phyloP scores from a whole-genome alignment of 2,888 invertebrate species.

The Tachina fera region DNA sequence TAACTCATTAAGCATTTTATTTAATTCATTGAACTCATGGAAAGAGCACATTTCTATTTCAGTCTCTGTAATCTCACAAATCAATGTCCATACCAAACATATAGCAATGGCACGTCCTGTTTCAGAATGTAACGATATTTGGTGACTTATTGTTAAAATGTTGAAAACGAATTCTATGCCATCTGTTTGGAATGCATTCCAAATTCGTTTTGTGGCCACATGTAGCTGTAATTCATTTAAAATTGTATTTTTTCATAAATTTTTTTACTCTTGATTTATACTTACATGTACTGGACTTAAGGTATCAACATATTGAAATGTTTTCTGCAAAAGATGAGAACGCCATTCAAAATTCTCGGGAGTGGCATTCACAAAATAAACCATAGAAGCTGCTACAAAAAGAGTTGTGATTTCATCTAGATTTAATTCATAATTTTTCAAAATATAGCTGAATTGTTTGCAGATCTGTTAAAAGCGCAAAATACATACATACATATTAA shows the following conservation, averaged over 20 bases:
- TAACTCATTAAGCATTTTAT: slow-evolving; percentile 72
- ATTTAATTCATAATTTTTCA: slow-evolving; percentile 72
- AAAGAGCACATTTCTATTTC: slow-evolving; percentile 75
- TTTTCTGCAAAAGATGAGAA: slow-evolving; percentile 73
- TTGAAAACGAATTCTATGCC: slow-evolving; percentile 70
- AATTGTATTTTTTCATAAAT: neutral
- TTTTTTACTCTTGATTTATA: neutral
- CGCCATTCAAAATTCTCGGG: slow-evolving; percentile 73
- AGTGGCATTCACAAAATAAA: slow-evolving; percentile 70
- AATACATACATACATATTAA: neutral
- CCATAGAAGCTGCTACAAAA: slow-evolving; percentile 72
- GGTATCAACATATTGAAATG: slow-evolving; percentile 75
- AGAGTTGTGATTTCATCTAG: slow-evolving; percentile 74
- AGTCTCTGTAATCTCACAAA: slow-evolving; percentile 73
- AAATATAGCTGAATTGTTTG: slow-evolving; percentile 62
- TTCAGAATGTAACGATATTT: slow-evolving; percentile 74
- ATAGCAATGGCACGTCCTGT: slow-evolving; percentile 74
- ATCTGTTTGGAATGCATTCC: slow-evolving; percentile 71
- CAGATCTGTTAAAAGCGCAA: slow-evolving; percentile 74
- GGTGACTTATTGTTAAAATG: slow-evolving; percentile 73
- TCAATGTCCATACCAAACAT: slow-evolving; percentile 74
- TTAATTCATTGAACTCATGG: slow-evolving; percentile 73
- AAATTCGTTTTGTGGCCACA: slow-evolving; percentile 74
- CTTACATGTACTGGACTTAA: slow-evolving; percentile 75
- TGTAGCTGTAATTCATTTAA: slow-evolving; percentile 72